A percentile compares a stretch with the other conserved stretches of the same genome.
These are phyloP conservation scores for Nemotelus nigrinus DNA, from an alignment of 2,888 invertebrate species.

Conservation along the genomic window DNA sequence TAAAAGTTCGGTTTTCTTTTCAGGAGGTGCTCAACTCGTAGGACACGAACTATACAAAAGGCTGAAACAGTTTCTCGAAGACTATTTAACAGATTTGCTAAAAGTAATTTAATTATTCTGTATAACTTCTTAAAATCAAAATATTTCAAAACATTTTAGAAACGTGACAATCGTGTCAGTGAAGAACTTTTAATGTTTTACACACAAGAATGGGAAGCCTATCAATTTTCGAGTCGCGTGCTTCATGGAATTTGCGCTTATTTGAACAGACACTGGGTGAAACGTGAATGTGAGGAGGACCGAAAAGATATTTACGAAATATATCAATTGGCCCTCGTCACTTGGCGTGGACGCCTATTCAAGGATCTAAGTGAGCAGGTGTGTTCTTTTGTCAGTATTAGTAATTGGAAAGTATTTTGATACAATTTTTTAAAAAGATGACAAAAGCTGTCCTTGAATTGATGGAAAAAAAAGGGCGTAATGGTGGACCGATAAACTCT, in stretches of 20 bases:
- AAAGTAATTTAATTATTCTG: constrained; percentile 68
- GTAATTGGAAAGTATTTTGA: constrained; percentile 3
- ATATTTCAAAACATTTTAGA: constrained; percentile 65
- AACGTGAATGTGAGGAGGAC: constrained; percentile 97
- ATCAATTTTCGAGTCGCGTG: constrained; percentile 96
- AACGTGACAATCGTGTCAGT: constrained; percentile 90
- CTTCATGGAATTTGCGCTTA: constrained; percentile 97
- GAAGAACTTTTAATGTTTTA: constrained; percentile 96
- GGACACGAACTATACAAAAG: constrained; percentile 96
- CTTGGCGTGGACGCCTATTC: constrained; percentile 97
- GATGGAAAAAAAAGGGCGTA: constrained; percentile 89
- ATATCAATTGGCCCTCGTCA: constrained; percentile 96
- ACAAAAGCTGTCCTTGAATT: constrained; percentile 97
- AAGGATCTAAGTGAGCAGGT: constrained; percentile 88
- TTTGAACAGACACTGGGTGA: constrained; percentile 98
- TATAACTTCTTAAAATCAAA: not conserved
- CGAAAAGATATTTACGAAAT: constrained; percentile 97
- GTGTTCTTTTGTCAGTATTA: not conserved
- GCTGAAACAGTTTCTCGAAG: constrained; percentile 88
- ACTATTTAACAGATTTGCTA: constrained; percentile 83
- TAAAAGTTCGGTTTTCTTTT: constrained; percentile 51
- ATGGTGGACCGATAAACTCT: constrained; percentile 97
- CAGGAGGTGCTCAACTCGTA: constrained; percentile 94
- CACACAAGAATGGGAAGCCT: constrained; percentile 97
- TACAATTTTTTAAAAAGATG: constrained; percentile 69